These are phyloP conservation scores for Empidonax alnorum DNA, from an alignment of 2,113 vertebrate genomes.

Conservation along the genomic window DNA sequence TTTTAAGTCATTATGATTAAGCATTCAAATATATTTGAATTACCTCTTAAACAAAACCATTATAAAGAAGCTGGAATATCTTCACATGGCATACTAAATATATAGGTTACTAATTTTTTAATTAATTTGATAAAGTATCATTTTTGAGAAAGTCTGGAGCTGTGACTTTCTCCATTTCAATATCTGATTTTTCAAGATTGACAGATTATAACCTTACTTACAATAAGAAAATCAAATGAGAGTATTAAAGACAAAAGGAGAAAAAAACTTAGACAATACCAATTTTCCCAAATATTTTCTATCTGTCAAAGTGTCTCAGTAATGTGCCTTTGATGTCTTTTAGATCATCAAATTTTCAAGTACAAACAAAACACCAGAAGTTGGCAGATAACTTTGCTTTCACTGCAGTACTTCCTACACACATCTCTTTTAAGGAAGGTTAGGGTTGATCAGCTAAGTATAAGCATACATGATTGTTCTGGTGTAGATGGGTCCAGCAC, in stretches of 20 bases:
- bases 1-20: constrained; percentile 4
- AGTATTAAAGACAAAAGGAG: not conserved
- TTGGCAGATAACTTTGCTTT: not conserved
- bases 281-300: not conserved
- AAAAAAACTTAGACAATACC: not conserved
- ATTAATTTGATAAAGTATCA: not conserved
- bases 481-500: not conserved
- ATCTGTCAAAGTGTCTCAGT: not conserved
- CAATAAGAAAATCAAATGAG: not conserved
- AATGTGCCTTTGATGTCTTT: not conserved
- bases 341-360: not conserved
- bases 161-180: not conserved
- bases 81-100: not conserved
- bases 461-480: not conserved
- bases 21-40: not conserved
- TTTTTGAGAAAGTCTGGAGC: not conserved
- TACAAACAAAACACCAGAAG: not conserved
- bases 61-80: not conserved
- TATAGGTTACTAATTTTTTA: not conserved
- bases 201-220: not conserved
- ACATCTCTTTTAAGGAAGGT: not conserved
- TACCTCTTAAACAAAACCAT: constrained; percentile 40
- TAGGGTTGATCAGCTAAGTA: not conserved
- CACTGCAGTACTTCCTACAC: not conserved
- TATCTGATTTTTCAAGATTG: not conserved